Evolutionary conservation across 1,140 invertebrate species (phyloP), one percentile per base, ranked within the genome.

Genomic region (Drosophila arizonae): DNA sequence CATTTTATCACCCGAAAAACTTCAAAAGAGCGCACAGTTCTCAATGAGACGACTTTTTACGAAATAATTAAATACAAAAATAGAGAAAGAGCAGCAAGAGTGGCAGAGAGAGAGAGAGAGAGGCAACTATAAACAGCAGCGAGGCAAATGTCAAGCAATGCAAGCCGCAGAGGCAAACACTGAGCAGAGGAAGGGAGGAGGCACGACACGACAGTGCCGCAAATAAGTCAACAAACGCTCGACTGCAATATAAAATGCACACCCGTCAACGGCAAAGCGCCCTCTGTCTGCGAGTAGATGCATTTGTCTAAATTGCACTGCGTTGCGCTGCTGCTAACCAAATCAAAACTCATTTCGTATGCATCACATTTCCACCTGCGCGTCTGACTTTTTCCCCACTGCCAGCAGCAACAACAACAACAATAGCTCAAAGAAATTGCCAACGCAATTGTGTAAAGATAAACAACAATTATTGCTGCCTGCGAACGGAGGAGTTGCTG

Each of bases 311-410:
- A 30, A 6, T 13, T 5, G 36, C 11, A 64, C 51, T 30, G 48
- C 4, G n/a, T 30, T 24, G 21, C 21, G 54, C 28, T 1, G 10
- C 54, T 51, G 56, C 61, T 51, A 74, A 62, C 75, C 82, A 90
- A 90, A 90, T 90, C 87, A 90, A 80, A 90, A 90, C 87, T 90
- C 86, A 90, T 90, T 90, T 82, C 72, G 81, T 72, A 90, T 90
- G 79, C 86, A 86, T 82, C 81, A 82, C 86, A 90, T 90, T 90
- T 86, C 65, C 81, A 86, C 81, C 73, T 43, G 46, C 58, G 70
- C 77, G 71, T 86, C 33, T 33, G 33, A 33, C 6, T 33, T 9
- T 10, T 5, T 63, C 67, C 52, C 48, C 60, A 65, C 21, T 58
- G 54, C 52, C 30, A 71, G 24, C 17, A 64, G 30, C 43, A 26